These are phyloP conservation scores for Thecophora atra DNA, from an alignment of 2,888 invertebrate species.

Conservation along the genomic window DNA sequence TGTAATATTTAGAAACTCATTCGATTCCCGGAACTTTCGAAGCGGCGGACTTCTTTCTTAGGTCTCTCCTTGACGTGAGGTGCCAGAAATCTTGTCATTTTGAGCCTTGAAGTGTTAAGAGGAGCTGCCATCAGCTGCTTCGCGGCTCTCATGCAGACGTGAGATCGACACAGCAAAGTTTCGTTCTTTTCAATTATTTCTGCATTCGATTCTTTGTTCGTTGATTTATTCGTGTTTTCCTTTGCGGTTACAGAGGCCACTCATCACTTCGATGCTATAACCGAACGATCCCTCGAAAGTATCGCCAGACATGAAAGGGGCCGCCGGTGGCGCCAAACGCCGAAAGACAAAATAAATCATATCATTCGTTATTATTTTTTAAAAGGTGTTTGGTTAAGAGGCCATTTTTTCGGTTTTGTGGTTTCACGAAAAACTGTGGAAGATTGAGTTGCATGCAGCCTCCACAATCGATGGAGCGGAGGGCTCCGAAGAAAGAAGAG, in stretches of 20 bases:
- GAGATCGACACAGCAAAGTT: background rate
- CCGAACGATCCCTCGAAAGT: background rate
- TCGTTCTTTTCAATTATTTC: constrained; percentile 10
- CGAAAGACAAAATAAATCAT: constrained; percentile 38
- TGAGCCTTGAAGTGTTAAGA: background rate
- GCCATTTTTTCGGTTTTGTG: background rate
- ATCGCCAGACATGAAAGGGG: constrained; percentile 32
- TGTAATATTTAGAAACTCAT: constrained; percentile 22
- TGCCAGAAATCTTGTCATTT: background rate
- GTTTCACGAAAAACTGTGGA: constrained; percentile 19
- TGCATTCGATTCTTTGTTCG: background rate
- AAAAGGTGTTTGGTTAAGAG: constrained; percentile 30
- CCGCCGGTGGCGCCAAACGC: constrained; percentile 37
- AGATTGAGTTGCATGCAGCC: constrained; percentile 15
- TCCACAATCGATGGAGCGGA: background rate
- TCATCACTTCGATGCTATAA: constrained; percentile 33
- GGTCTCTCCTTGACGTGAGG: no score
- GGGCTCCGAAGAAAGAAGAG: no score
- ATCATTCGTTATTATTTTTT: constrained; percentile 35
- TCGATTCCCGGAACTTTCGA: background rate
- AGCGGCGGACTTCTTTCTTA: background rate
- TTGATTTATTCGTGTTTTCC: background rate
- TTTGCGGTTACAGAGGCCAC: constrained; percentile 20
- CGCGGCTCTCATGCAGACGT: background rate
- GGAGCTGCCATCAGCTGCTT: background rate